Base-by-base conservation (phyloP, 2,797 vertebrate genomes). In the Syngnathus rostellatus region DNA sequence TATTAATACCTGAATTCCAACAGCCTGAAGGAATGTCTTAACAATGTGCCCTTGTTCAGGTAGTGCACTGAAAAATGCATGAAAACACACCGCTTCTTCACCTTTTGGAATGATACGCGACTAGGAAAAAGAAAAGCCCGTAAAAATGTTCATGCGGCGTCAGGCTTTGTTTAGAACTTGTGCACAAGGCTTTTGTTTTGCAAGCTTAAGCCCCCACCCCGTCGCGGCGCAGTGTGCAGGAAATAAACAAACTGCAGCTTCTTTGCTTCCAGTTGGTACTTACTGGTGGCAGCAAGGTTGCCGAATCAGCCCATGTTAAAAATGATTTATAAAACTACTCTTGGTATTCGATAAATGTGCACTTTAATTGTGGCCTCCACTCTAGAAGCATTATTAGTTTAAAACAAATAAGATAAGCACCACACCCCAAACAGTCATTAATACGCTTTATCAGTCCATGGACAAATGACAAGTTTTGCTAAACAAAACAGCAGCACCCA, bases 1-100 rank as follows among this genome's bases (percentile, higher is more conserved):
- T 70, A 84, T 86, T 90, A 91, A 90, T 89, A 90, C 89, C 84
- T 90, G 86, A 88, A 92, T 92, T 91, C 90, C 90, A 81, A 84
- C 79, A 83, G 84, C 76, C 86, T 53, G 51, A 68, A 86, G 86
- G 89, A 90, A 91, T 89, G 81, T 85, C 77, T 86, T 80, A 88
- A 92, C 90, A 92, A 90, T 88, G 88, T 73, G 77, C 81, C 86
- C 79, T 86, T 91, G 89, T 91, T 89, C 86, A 78, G 83, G 80
- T 81, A 71, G 60, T 75, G 39, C 14, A 75, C 65, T 71, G 71
- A 83, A 75, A 81, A 73, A 76, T 73, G 72, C 70, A 77, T 72
- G 4, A 38, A 62, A 62, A 62, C 41, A 70, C 63, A 53, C 67
- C 48, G 65, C 60, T 59, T 68, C 60, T 59, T 68, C 70, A 59